These are phyloP conservation scores for Cecropterus lyciades DNA, from an alignment of 1,140 invertebrate species.

Conservation along the genomic window DNA sequence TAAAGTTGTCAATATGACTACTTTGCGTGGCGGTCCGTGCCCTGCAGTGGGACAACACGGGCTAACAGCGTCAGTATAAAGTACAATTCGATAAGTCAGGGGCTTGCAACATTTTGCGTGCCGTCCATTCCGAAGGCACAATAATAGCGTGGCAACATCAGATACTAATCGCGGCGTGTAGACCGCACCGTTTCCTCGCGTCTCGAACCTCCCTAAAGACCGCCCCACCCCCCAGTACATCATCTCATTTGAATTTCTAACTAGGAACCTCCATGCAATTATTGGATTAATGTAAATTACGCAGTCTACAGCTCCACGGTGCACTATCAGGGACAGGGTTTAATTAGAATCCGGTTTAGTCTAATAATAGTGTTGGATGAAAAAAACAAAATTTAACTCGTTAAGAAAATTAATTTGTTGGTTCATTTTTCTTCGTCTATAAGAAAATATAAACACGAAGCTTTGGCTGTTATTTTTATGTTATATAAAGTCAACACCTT, in stretches of 20 bases:
- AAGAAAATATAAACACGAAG: too few species aligned
- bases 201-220: slow-evolving; percentile 64
- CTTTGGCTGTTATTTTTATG: too few species aligned
- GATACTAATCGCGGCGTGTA: slow-evolving; percentile 60
- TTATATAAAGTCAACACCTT: too few species aligned
- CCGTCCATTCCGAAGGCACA: slow-evolving; percentile 33
- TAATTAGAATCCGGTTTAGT: slow-evolving; percentile 83
- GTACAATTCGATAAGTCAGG: not conserved
- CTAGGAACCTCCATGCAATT: slow-evolving; percentile 96
- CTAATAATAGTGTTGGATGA: slow-evolving; percentile 66
- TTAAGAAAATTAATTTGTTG: not conserved
- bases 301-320: slow-evolving; percentile 88
- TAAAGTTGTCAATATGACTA: too few species aligned
- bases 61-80: too few species aligned
- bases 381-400: slow-evolving; percentile 27
- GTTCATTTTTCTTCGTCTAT: too few species aligned
- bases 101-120: not conserved
- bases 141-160: slow-evolving; percentile 52
- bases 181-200: slow-evolving; percentile 64
- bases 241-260: slow-evolving; percentile 96
- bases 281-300: slow-evolving; percentile 97
- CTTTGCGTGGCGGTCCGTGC: too few species aligned
- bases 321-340: slow-evolving; percentile 83
- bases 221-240: slow-evolving; percentile 81
- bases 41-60: too few species aligned